Evolutionary conservation across 2,113 vertebrate species (phyloP), one percentile per base, ranked within the genome.

Genomic region (Nycticorax nycticorax): DNA sequence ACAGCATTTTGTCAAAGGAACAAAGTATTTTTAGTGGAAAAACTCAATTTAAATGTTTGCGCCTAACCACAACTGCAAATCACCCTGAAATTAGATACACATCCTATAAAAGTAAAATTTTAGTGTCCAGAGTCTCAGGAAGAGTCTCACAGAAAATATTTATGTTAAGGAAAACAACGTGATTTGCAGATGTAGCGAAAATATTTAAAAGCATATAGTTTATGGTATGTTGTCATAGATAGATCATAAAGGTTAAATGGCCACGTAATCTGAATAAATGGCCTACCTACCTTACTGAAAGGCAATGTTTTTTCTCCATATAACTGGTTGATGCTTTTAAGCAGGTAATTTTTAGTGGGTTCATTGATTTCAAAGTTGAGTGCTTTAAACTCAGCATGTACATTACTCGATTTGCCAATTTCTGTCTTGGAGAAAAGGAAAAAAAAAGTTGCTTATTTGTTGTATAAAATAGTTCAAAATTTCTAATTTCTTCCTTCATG

Each of bases 311-410:
- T 96, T 89, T 98, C 98, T 37, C 88, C 97, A 23, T 97, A 98
- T 57, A 98, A 55, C 39, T 95, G 89, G 7, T 95, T 98, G 67
- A 98, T 96, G 55, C 91, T 97, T 96, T 93, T 98, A 83, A 98
- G 96, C 30, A 93, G 8, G 39, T 97, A 97, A 20, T 96, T 92
- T 53, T 93, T 84, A 57, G 94, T 97, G 21, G 93, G 94, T 60
- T 96, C 88, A 72, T 97, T 97, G 77, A 98, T 96, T 94, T 97
- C 96, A 43, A 90, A 89, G 53, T 94, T 96, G 33, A 98, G 96
- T 10, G 41, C 81, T 82, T 97, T 97, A 93, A 98, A 98, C 35
- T 84, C 75, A 17, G 17, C 39, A 6, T 95, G 69, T 43, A 98
- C 85, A 59, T 96, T 92, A 79, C 87, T 92, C 1, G 20, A 39